Percentiles rank a stretch among this genome's conserved stretches.
These are phyloP conservation scores for Pogonophryne albipinna DNA, from an alignment of 2,797 vertebrate species.

Conservation along the genomic window DNA sequence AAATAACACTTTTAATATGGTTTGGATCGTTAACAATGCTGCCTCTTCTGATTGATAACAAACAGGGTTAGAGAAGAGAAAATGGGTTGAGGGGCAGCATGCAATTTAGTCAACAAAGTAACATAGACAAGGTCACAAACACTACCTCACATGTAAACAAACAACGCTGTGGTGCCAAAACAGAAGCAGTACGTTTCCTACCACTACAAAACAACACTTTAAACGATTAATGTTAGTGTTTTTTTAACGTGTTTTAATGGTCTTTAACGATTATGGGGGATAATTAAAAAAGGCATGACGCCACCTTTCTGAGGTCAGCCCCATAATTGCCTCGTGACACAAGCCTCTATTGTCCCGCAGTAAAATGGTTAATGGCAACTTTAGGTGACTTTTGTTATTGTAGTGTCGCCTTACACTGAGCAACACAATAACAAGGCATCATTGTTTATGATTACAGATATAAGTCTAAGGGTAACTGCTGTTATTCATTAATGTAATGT, in stretches of 20 bases:
- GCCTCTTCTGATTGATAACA: conserved; percentile 56
- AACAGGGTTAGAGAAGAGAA: conserved; percentile 35
- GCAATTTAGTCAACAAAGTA: conserved; percentile 53
- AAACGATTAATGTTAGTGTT: conserved; percentile 36
- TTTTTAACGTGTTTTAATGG: conserved; percentile 44
- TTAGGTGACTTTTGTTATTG: conserved; percentile 24
- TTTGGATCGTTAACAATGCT: conserved; percentile 37
- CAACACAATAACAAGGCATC: neutral
- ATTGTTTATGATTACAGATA: neutral
- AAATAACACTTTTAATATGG: conserved; percentile 38
- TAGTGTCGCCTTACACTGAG: neutral
- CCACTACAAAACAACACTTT: conserved; percentile 25
- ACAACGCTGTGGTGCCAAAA: conserved; percentile 35
- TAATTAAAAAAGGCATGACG: conserved; percentile 63
- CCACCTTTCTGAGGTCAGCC: conserved; percentile 74
- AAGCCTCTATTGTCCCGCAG: conserved; percentile 56
- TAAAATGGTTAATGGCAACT: conserved; percentile 61
- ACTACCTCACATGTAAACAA: conserved; percentile 67
- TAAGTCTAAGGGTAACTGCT: neutral
- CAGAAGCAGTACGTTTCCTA: conserved; percentile 14
- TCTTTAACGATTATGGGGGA: conserved; percentile 63
- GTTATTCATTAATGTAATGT: neutral
- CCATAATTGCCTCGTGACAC: conserved; percentile 64
- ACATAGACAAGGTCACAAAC: conserved; percentile 52
- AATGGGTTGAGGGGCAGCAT: conserved; percentile 34